Evolutionary conservation across 2,113 vertebrate genomes (phyloP).

Genomic region (Salvelinus namaycush): DNA sequence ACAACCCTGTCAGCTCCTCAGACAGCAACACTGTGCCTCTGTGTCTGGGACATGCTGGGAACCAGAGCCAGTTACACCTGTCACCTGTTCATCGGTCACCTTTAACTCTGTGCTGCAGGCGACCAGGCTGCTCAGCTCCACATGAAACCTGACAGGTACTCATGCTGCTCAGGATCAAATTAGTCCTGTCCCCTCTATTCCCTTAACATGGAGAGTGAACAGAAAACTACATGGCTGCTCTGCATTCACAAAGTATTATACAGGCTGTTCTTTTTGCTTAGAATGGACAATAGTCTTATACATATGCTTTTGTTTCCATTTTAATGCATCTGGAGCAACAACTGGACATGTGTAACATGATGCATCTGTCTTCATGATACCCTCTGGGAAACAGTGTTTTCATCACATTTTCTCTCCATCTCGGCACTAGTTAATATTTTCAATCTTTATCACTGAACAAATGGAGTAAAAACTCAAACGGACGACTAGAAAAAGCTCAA

Average conservation of each 20-base stretch:
- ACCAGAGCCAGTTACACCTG: slow-evolving; percentile 23
- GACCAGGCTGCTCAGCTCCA: neutral
- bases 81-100: slow-evolving; percentile 39
- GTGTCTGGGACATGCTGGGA: slow-evolving; percentile 25
- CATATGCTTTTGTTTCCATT: no score
- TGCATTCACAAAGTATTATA: no score
- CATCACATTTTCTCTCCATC: neutral
- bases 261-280: neutral
- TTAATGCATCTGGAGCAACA: no score
- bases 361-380: no score
- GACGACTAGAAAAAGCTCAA: no score
- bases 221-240: neutral
- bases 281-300: no score
- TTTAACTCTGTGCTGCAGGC: slow-evolving; percentile 34
- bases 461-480: no score
- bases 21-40: slow-evolving; percentile 35
- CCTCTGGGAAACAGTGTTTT: no score
- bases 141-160: slow-evolving; percentile 2
- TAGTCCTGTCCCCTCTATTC: neutral
- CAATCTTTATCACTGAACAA: no score
- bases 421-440: no score
- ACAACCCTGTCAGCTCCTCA: slow-evolving; percentile 22
- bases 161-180: neutral
- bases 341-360: no score
- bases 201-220: neutral